Evolutionary conservation across 2,797 vertebrate species (phyloP).

Genomic region (Scolopax bukidnonensis): DNA sequence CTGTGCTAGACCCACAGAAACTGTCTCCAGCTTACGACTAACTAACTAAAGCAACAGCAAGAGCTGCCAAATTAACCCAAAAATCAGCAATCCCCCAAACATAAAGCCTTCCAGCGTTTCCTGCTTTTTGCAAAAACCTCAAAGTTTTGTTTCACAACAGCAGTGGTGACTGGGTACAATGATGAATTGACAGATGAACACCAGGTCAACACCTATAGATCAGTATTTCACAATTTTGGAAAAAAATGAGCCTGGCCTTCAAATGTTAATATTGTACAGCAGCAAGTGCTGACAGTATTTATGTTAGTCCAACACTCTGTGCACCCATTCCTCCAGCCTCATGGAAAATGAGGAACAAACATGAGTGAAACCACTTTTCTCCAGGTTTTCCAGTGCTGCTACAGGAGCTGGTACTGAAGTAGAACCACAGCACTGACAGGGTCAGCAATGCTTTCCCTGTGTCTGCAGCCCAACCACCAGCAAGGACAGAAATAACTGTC

Average conservation of each 20-base stretch:
- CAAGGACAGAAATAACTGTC: background rate
- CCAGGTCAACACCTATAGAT: background rate
- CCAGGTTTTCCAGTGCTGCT: background rate
- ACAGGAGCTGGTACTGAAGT: background rate
- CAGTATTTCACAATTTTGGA: background rate
- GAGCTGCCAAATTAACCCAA: background rate
- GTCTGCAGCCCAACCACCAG: rapidly evolving
- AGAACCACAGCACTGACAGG: rapidly evolving
- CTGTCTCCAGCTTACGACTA: background rate
- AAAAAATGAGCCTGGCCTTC: background rate
- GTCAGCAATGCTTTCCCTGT: rapidly evolving
- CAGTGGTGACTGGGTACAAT: background rate
- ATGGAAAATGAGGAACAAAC: background rate
- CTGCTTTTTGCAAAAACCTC: background rate
- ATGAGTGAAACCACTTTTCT: background rate
- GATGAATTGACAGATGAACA: background rate
- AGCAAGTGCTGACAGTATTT: background rate
- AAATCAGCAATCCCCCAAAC: background rate
- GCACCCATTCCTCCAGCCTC: background rate
- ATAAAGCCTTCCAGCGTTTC: background rate
- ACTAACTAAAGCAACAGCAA: background rate
- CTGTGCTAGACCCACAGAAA: background rate
- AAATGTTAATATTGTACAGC: background rate
- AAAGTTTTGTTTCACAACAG: background rate
- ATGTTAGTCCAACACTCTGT: rapidly evolving